These are phyloP conservation scores for Enteromius afrohamiltoni DNA, from an alignment of 2,797 vertebrate genomes.

Conservation along the genomic window DNA sequence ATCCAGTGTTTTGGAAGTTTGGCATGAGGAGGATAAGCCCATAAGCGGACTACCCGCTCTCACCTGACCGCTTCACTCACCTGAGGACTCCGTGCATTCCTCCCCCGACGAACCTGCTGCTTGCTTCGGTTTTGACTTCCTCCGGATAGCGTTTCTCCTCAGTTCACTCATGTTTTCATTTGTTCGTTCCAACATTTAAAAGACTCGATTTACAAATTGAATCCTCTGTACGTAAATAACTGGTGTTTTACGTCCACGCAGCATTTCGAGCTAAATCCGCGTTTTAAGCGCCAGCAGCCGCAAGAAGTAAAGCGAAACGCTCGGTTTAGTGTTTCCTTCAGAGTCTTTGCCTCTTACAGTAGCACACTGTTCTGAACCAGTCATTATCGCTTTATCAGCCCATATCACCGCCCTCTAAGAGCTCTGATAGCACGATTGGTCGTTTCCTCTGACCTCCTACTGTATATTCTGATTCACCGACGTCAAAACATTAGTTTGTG, in stretches of 20 bases:
- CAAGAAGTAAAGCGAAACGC: background rate
- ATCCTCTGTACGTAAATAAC: background rate
- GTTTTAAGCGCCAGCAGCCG: background rate
- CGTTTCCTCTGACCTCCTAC: background rate
- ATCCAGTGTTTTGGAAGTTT: background rate
- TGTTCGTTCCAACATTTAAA: slow-evolving; percentile 67
- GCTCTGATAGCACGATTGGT: slow-evolving; percentile 25
- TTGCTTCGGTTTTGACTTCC: slow-evolving; percentile 63
- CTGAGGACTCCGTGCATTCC: slow-evolving; percentile 59
- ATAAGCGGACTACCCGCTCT: background rate
- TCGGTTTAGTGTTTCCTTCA: background rate
- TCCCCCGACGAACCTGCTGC: slow-evolving; percentile 39
- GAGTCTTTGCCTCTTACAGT: background rate
- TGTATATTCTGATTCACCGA: background rate
- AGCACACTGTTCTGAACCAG: background rate
- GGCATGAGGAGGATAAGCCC: background rate
- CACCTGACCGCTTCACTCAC: slow-evolving; percentile 59
- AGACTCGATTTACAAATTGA: background rate
- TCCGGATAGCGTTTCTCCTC: slow-evolving; percentile 75
- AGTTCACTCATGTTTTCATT: slow-evolving; percentile 70
- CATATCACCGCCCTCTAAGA: background rate
- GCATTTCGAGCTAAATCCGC: background rate
- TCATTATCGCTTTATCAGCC: background rate
- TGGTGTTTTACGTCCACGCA: background rate
- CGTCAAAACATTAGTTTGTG: background rate